These are phyloP conservation scores for Podarcis raffonei DNA, from an alignment of 2,113 vertebrate species.

Conservation along the genomic window DNA sequence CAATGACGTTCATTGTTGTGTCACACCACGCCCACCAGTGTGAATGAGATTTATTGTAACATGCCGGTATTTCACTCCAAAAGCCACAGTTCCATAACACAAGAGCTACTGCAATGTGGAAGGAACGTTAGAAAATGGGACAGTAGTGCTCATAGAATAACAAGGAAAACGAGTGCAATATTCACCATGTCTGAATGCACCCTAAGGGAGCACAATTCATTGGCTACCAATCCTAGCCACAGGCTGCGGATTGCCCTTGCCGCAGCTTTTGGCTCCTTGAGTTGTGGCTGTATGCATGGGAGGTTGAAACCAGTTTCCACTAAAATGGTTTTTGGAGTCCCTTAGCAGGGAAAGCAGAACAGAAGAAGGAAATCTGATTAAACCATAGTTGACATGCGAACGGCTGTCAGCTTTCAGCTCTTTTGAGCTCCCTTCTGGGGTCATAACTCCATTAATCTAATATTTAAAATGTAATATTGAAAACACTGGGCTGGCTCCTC, in stretches of 20 bases:
- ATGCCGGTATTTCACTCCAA: too few species aligned
- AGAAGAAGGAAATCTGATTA: slow-evolving; percentile 58
- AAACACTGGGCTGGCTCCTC: background rate
- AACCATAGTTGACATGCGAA: slow-evolving; percentile 55
- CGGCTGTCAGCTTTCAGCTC: background rate
- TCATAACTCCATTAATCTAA: slow-evolving; percentile 29
- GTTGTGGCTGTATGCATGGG: too few species aligned
- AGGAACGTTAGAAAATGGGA: too few species aligned
- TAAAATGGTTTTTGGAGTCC: slow-evolving; percentile 36
- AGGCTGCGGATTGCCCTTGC: background rate
- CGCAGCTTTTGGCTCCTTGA: too few species aligned
- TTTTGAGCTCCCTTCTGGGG: slow-evolving; percentile 25
- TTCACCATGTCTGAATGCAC: background rate
- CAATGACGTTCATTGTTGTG: too few species aligned
- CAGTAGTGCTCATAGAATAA: too few species aligned
- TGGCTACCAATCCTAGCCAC: background rate
- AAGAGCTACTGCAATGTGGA: too few species aligned
- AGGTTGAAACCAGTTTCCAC: background rate
- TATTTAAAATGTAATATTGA: slow-evolving; percentile 10
- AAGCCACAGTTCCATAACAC: too few species aligned
- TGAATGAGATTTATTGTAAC: too few species aligned
- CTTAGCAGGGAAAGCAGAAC: slow-evolving; percentile 23
- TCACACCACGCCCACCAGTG: too few species aligned
- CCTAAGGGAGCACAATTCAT: background rate
- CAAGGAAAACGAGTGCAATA: background rate